Evolutionary conservation across 2,888 invertebrate species (phyloP).

Genomic region (Zootermopsis nevadensis): DNA sequence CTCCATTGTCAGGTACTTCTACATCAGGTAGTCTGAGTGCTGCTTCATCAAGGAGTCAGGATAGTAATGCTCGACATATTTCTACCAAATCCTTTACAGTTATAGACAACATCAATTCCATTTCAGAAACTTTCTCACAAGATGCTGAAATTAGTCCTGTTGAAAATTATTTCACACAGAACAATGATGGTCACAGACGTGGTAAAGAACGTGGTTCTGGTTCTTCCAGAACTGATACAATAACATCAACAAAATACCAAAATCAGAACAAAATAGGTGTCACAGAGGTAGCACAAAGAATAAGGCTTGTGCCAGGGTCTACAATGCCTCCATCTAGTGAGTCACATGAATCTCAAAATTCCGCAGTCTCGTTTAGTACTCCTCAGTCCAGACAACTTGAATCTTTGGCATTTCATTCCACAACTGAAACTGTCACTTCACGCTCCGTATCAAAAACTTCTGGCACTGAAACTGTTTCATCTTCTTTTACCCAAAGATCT

Average conservation of each 20-base stretch:
- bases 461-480: background rate
- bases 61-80: background rate
- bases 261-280: background rate
- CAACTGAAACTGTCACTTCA: background rate
- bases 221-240: background rate
- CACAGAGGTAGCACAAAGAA: background rate
- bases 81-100: slow-evolving; percentile 34
- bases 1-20: background rate
- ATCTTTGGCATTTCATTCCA: background rate
- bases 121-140: background rate
- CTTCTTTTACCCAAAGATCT: background rate
- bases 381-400: slow-evolving; percentile 6
- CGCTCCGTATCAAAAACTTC: background rate
- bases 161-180: slow-evolving; percentile 7
- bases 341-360: background rate
- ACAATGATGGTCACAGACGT: background rate
- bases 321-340: background rate
- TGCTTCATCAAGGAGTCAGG: slow-evolving; percentile 22
- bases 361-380: background rate
- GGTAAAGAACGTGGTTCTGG: background rate
- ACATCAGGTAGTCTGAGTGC: background rate
- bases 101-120: slow-evolving; percentile 11
- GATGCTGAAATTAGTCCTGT: slow-evolving; percentile 6
- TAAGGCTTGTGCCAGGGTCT: background rate
- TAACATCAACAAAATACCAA: background rate